Evolutionary conservation across 2,888 invertebrate species (phyloP), one percentile per base, ranked within the genome.

Genomic region (Bruchidius siliquastri): DNA sequence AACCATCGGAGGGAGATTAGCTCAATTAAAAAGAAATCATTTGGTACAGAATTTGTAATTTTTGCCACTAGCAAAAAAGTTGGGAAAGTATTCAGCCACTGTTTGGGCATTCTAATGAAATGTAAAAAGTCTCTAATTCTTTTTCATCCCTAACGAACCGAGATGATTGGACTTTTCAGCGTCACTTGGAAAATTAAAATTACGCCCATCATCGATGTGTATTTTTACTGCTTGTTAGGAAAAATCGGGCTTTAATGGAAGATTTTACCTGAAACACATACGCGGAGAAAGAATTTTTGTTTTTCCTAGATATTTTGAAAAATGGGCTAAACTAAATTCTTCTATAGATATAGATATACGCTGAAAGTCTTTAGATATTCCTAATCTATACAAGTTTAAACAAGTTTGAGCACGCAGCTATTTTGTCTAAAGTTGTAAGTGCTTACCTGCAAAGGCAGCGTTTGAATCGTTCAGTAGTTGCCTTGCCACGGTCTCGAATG

Each of bases 61-160:
- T 72, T 68, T 72, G 75, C 75, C 68, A 49, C 13, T 49, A 49
- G 49, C 13, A 13, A 49, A 49, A 49, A 49, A 49, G 18, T 13
- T 49, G 13, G 49, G 76, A 75, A 77, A 78, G 79, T 79, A 77
- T 80, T 80, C 79, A 77, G 76, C 76, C 79, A 79, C 80, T 49
- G 49, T 49, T 81, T 81, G 77, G 78, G 76, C 79, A 77, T 80
- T 79, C 81, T 80, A 81, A 81, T 81, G 81, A 80, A 80, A 80
- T 80, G 81, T 79, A 80, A 80, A 80, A 81, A 81, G 80, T 79
- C 77, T 77, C 78, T 79, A 80, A 80, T 80, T 79, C 49, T 49
- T 75, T 74, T 76, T 70, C 74, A 75, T 74, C 80, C 74, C 77
- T 81, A 82, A 82, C 81, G 81, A 82, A 82, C 80, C 77, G 81